Conservation (phyloP, 1,140 invertebrate genomes). For the Formica exsecta region DNA sequence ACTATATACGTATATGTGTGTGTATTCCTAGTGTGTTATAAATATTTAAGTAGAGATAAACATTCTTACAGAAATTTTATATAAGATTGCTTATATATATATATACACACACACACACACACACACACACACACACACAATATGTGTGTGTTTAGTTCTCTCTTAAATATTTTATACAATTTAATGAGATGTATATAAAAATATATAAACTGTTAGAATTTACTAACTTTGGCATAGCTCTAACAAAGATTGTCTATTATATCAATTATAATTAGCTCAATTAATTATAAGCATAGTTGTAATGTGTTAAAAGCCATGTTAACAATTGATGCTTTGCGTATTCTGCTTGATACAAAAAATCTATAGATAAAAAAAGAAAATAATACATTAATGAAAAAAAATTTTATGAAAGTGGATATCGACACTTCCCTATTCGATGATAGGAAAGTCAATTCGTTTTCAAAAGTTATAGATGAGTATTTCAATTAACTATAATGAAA, state of each 20-base stretch:
- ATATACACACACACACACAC: too few relatives aligned
- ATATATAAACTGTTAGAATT: not conserved
- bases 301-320: not conserved
- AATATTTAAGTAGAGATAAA: not conserved
- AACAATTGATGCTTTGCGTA: not conserved
- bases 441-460: conserved; percentile 9
- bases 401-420: conserved; percentile 17
- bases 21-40: not conserved
- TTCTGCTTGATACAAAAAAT: not conserved
- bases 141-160: too few relatives aligned
- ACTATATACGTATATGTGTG: not conserved
- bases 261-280: not conserved
- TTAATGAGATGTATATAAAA: too few relatives aligned
- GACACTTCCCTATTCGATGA: not conserved
- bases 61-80: too few relatives aligned
- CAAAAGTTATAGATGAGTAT: conserved; percentile 23
- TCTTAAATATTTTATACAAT: too few relatives aligned
- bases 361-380: not conserved
- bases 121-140: too few relatives aligned
- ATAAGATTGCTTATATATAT: too few relatives aligned
- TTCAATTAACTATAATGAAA: conserved; percentile 56
- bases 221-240: not conserved
- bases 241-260: not conserved
- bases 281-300: not conserved
- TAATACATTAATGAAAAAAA: not conserved